phyloP scores from a whole-genome alignment of 2,113 vertebrate species.

The Microcebus murinus region DNA sequence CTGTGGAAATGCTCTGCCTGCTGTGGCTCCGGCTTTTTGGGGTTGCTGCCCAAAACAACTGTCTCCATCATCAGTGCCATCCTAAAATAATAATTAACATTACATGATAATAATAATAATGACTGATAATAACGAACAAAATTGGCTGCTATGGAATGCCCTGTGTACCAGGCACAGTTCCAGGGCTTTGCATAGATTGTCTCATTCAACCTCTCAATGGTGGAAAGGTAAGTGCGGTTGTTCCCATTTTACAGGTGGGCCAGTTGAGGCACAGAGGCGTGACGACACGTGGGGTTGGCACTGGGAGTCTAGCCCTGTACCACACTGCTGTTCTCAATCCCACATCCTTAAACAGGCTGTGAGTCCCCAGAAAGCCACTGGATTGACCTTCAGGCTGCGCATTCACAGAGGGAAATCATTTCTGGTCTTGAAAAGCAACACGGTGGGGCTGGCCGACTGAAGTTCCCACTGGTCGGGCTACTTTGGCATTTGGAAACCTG shows the following conservation, averaged over 20 bases:
- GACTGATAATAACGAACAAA: not conserved
- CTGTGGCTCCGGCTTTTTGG: not conserved
- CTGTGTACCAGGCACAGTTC: fast-evolving
- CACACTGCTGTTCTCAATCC: not conserved
- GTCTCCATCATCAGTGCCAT: not conserved
- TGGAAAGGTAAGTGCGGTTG: fast-evolving
- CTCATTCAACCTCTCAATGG: not conserved
- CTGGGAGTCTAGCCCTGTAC: not conserved
- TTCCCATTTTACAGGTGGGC: not conserved
- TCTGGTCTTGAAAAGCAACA: not conserved
- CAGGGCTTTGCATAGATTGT: not conserved
- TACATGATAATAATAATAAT: not conserved
- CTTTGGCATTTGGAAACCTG: fast-evolving
- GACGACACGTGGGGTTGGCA: not conserved
- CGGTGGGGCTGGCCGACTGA: no score
- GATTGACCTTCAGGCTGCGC: fast-evolving
- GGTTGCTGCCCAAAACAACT: not conserved
- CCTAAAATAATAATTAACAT: not conserved
- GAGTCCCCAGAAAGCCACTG: no score
- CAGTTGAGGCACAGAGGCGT: fast-evolving
- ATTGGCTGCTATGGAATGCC: fast-evolving
- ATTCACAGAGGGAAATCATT: fast-evolving
- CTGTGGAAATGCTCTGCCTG: not conserved
- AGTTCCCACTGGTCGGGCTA: fast-evolving
- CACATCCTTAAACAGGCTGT: fast-evolving